These are phyloP conservation scores for Danio rerio DNA, from an alignment of 2,113 vertebrate genomes.

Conservation along the genomic window DNA sequence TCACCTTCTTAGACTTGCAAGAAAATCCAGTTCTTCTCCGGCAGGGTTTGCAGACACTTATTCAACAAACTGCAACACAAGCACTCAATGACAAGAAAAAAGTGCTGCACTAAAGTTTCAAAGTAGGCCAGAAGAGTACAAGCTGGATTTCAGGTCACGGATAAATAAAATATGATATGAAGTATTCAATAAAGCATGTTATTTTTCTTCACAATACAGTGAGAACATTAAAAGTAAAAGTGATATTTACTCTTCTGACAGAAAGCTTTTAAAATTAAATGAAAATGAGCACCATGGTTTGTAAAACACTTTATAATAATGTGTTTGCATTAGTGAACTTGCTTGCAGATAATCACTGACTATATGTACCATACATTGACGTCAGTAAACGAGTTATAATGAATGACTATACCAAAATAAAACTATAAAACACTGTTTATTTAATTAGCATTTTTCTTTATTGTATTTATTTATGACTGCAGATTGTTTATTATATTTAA, in stretches of 20 bases:
- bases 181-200: background rate
- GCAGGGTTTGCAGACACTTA: background rate
- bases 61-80: background rate
- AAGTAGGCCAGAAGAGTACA: conserved; percentile 4
- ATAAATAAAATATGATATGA: background rate
- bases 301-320: too few relatives aligned
- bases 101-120: conserved; percentile 1
- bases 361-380: too few relatives aligned
- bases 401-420: too few relatives aligned
- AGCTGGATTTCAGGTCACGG: background rate
- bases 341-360: too few relatives aligned
- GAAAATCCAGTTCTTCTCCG: background rate
- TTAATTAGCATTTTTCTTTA: too few relatives aligned
- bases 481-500: too few relatives aligned
- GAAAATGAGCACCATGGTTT: background rate
- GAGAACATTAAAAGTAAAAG: background rate
- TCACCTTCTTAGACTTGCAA: background rate
- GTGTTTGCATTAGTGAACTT: too few relatives aligned
- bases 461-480: too few relatives aligned
- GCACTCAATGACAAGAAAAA: background rate
- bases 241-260: background rate
- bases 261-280: background rate
- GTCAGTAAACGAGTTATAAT: too few relatives aligned
- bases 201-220: background rate
- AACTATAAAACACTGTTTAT: too few relatives aligned